A percentile compares a stretch with the other conserved stretches of the same genome.
Conservation (phyloP, 1,140 invertebrate genomes). For the Halictus rubicundus region DNA sequence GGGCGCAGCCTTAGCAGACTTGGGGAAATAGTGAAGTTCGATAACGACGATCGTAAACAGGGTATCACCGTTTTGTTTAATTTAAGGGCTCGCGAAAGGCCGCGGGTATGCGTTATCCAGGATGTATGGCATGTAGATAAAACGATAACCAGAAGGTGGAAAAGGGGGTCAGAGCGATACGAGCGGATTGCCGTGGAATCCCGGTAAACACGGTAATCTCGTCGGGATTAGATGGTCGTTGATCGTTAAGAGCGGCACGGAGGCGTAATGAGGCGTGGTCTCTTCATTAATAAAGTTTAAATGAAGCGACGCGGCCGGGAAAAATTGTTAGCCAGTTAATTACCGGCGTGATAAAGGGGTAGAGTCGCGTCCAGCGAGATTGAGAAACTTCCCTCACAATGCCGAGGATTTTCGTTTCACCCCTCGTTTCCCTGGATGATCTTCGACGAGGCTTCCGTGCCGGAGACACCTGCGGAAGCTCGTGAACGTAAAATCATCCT, state of each 20-base stretch:
- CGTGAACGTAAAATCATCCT: neutral
- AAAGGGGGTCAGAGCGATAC: neutral
- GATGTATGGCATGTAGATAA: neutral
- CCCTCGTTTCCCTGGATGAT: conserved; percentile 22
- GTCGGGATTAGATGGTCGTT: conserved; percentile 21
- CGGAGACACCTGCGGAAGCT: neutral
- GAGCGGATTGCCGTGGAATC: neutral
- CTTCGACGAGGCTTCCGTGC: conserved; percentile 12
- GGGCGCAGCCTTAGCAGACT: too few relatives aligned
- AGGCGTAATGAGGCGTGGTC: conserved; percentile 18
- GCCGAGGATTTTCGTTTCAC: conserved; percentile 37
- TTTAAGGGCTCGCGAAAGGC: too few relatives aligned
- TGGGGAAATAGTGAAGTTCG: too few relatives aligned
- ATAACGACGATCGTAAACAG: too few relatives aligned
- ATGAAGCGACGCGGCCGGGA: conserved; percentile 29
- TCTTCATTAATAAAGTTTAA: conserved; percentile 50
- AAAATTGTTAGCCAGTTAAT: conserved; percentile 48
- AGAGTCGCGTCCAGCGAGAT: conserved; percentile 33
- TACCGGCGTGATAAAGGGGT: conserved; percentile 29
- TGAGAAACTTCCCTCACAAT: conserved; percentile 44
- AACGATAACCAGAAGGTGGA: neutral
- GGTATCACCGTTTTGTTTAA: too few relatives aligned
- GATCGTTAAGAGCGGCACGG: conserved; percentile 11
- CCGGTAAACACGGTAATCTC: conserved; percentile 19
- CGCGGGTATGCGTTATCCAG: too few relatives aligned